Evolutionary conservation across 2,888 invertebrate species (phyloP), one percentile per base, ranked within the genome.

Genomic region (Eugnorisma glareosa): DNA sequence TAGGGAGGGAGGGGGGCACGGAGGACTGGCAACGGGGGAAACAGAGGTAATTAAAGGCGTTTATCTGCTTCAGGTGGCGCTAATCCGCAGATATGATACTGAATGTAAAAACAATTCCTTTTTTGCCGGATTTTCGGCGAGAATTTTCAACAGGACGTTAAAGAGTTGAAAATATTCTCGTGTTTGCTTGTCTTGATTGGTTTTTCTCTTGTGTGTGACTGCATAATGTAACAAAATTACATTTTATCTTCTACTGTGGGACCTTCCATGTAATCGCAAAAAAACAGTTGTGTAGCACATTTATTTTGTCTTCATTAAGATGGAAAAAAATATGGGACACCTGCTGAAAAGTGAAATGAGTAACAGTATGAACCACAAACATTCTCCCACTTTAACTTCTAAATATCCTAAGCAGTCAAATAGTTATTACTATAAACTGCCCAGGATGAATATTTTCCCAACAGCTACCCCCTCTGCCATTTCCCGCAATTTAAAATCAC

Each of bases 11-110:
- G 18, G 35, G 35, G 35, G 54, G 21, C 10, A 18, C 18, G 43
- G 43, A 40, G 5, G 40, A 5, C 1, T 10, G 61, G 54, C 21
- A 18, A 66, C 21, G 80, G 77, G 81, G 75, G 83, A 71, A 88
- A 90, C 85, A 89, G 87, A 89, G 90, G 92, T 94, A 94, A 95
- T 95, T 95, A 95, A 92, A 93, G 91, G 90, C 93, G 92, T 94
- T 95, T 95, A 95, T 95, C 95, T 93, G 91, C 89, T 87, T 89
- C 95, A 95, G 95, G 95, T 95, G 95, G 89, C 88, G 92, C 92
- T 94, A 94, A 93, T 93, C 92, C 79, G 59, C 75, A 93, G 94
- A 94, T 94, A 94, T 92, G 91, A 89, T 92, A 90, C 90, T 91
- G 88, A 88, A 90, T 88, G 79, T 82, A 79, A 81, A 92, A 92